Evolutionary conservation across 1,140 invertebrate species (phyloP).

Genomic region (Potamilus streckersoni): DNA sequence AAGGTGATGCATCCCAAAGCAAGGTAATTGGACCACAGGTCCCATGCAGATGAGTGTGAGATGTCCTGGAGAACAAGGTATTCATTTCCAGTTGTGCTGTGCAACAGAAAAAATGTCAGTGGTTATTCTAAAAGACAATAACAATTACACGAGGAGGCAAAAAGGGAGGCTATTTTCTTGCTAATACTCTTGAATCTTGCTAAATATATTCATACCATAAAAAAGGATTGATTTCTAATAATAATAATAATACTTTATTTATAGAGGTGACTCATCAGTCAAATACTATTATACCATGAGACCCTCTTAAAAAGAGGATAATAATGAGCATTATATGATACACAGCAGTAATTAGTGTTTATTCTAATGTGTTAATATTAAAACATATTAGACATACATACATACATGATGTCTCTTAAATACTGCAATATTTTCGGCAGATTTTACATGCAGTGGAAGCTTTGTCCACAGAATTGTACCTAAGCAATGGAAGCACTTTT

Average conservation of each 20-base stretch:
- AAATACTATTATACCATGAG: no score
- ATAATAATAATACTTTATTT: neutral
- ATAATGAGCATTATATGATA: no score
- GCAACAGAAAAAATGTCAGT: neutral
- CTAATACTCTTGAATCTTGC: neutral
- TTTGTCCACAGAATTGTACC: no score
- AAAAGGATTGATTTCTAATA: neutral
- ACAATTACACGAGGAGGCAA: neutral
- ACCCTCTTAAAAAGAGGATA: no score
- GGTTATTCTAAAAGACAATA: neutral
- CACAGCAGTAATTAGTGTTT: no score
- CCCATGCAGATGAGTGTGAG: constrained; percentile 10
- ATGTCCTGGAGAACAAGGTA: constrained; percentile 23
- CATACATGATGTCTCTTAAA: no score
- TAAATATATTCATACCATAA: neutral
- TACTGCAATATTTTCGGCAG: no score
- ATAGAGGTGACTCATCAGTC: neutral
- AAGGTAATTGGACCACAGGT: constrained; percentile 27
- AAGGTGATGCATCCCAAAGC: constrained; percentile 19
- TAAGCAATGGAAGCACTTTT: no score
- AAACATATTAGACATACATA: no score
- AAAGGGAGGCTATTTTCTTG: neutral
- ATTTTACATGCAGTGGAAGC: no score
- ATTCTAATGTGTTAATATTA: no score
- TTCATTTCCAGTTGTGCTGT: constrained; percentile 20